A percentile compares a stretch with the other conserved stretches of the same genome.
Conservation (phyloP, 2,113 vertebrate species). For the Plectropomus leopardus region DNA sequence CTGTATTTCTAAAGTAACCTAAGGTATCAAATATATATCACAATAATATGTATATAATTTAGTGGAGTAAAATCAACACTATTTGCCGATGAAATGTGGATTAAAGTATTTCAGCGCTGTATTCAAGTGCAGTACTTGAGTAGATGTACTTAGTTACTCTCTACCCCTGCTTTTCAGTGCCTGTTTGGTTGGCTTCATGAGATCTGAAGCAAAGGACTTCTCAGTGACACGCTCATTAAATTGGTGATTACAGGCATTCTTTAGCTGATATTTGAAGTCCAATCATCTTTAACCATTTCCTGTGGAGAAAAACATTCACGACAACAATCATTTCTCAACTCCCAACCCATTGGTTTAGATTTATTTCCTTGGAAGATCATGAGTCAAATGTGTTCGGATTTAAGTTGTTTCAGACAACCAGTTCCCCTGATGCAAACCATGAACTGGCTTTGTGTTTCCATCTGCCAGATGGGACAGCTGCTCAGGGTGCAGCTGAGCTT, state of each 20-base stretch:
- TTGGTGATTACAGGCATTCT: slow-evolving; percentile 1
- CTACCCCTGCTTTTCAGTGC: neutral
- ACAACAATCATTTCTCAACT: neutral
- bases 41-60: no score
- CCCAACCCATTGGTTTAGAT: slow-evolving; percentile 41
- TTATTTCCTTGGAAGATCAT: slow-evolving; percentile 52
- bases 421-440: slow-evolving; percentile 55
- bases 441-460: slow-evolving; percentile 49
- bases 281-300: slow-evolving; percentile 9
- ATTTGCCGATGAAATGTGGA: no score
- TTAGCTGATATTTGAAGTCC: slow-evolving; percentile 7
- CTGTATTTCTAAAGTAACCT: neutral
- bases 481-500: slow-evolving; percentile 56
- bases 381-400: slow-evolving; percentile 58
- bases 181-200: neutral
- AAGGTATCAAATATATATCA: neutral
- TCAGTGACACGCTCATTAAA: neutral
- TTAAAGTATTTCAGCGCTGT: no score
- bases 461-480: slow-evolving; percentile 71
- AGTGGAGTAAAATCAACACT: neutral
- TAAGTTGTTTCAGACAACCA: slow-evolving; percentile 54
- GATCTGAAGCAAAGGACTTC: neutral
- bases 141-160: no score
- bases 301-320: slow-evolving; percentile 17
- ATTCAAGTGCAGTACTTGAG: no score